These are phyloP conservation scores for Poecilia picta DNA, from an alignment of 2,797 vertebrate species.

Conservation along the genomic window DNA sequence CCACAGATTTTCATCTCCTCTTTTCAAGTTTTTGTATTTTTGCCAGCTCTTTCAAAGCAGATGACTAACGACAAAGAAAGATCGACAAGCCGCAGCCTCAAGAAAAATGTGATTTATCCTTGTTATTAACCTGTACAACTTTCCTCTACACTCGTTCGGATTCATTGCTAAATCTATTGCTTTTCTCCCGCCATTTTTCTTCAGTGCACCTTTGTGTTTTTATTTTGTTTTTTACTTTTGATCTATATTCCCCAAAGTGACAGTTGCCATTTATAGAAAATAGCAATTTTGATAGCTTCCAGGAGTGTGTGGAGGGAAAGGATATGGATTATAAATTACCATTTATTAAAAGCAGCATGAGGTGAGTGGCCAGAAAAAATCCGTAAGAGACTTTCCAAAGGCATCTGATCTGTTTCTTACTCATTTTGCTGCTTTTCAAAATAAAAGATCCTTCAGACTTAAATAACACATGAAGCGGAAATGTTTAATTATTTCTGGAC, in stretches of 20 bases:
- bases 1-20: conserved; percentile 56
- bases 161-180: conserved; percentile 65
- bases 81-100: conserved; percentile 67
- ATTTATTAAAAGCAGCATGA: conserved; percentile 58
- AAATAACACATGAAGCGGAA: too few species aligned
- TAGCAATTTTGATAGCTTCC: conserved; percentile 46
- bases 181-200: conserved; percentile 34
- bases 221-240: conserved; percentile 33
- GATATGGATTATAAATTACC: conserved; percentile 59
- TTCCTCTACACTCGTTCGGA: conserved; percentile 66
- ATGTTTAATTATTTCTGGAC: too few species aligned
- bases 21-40: conserved; percentile 69
- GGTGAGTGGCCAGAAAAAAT: conserved; percentile 12
- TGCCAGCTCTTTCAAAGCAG: conserved; percentile 68
- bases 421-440: too few species aligned
- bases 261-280: conserved; percentile 66
- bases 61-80: conserved; percentile 68
- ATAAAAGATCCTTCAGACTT: too few species aligned
- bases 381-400: too few species aligned
- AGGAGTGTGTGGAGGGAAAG: conserved; percentile 21
- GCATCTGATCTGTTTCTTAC: too few species aligned
- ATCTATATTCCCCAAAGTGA: conserved; percentile 61
- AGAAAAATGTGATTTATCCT: conserved; percentile 73
- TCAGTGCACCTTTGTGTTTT: conserved; percentile 23
- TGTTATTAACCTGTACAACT: conserved; percentile 74